Conservation (phyloP, 2,797 vertebrate genomes). For the Megalops cyprinoides region DNA sequence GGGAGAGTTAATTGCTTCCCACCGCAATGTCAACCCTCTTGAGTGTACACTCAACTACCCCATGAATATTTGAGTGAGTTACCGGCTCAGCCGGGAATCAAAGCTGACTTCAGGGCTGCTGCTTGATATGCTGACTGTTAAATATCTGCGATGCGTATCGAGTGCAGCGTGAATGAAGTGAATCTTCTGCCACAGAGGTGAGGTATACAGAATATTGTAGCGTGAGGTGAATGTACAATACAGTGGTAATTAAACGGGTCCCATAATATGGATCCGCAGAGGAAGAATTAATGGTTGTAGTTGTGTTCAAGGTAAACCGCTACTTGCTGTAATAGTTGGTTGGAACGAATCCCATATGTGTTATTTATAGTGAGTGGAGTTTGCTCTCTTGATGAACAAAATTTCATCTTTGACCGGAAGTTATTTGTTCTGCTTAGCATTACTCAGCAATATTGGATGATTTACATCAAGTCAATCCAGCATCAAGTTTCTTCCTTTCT, state of each 20-base stretch:
- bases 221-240: background rate
- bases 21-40: background rate
- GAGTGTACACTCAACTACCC: background rate
- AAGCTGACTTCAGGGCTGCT: background rate
- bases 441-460: background rate
- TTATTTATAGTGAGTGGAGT: slow-evolving; percentile 19
- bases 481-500: too few species aligned
- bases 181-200: background rate
- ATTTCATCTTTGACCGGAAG: background rate
- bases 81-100: background rate
- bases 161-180: background rate
- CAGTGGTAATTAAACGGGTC: slow-evolving; percentile 12
- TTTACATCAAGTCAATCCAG: background rate
- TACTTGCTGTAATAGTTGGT: background rate
- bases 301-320: background rate
- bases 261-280: background rate
- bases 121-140: background rate
- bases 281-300: slow-evolving; percentile 8
- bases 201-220: background rate
- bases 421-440: background rate
- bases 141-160: background rate
- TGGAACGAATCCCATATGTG: background rate
- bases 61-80: background rate
- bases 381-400: background rate
- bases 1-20: background rate